Percentiles rank a stretch among this genome's conserved stretches.
These are phyloP conservation scores for Formica aserva DNA, from an alignment of 2,888 invertebrate genomes.

Conservation along the genomic window DNA sequence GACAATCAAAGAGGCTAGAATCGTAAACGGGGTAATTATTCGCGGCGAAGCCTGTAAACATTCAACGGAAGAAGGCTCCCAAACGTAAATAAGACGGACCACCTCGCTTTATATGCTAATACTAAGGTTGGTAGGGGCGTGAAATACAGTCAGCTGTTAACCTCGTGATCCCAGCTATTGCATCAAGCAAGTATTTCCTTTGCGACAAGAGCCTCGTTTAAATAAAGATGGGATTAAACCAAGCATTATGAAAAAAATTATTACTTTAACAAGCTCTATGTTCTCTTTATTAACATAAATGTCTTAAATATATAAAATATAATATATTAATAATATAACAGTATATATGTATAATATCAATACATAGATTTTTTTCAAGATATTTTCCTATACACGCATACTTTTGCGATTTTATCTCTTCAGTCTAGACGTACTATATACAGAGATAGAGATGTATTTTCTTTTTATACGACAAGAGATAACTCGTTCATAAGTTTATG, in stretches of 20 bases:
- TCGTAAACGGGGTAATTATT: constrained; percentile 54
- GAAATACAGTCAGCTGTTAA: constrained; percentile 83
- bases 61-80: constrained; percentile 67
- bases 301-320: neutral
- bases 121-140: constrained; percentile 75
- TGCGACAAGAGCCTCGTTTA: constrained; percentile 60
- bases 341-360: neutral
- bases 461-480: neutral
- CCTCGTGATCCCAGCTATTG: constrained; percentile 78
- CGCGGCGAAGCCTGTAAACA: constrained; percentile 38
- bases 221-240: constrained; percentile 66
- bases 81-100: constrained; percentile 80
- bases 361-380: neutral
- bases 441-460: neutral
- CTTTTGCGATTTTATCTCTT: neutral
- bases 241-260: constrained; percentile 45
- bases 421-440: neutral
- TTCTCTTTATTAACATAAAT: neutral
- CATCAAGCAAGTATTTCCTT: constrained; percentile 60
- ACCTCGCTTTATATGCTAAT: constrained; percentile 83
- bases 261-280: neutral
- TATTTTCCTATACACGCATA: neutral
- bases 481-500: neutral
- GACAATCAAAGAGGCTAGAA: constrained; percentile 34
- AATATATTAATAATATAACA: neutral